Conservation (phyloP, 1,140 invertebrate species). For the Eciton burchellii region DNA sequence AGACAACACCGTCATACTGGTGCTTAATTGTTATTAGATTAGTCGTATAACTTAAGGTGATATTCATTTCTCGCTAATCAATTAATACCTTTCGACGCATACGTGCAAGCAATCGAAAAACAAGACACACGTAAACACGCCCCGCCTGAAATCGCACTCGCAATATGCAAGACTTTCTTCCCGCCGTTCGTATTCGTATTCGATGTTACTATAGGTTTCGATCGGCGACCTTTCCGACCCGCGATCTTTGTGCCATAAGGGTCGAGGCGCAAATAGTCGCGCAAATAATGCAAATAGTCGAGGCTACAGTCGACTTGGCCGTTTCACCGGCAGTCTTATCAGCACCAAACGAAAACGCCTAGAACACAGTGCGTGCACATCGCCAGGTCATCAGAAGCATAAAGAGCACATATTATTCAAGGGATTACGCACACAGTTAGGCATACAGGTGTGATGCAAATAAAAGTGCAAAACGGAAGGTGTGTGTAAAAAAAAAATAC, state of each 20-base stretch:
- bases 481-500: constrained; percentile 65
- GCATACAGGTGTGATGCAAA: neutral
- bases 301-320: constrained; percentile 40
- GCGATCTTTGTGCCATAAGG: constrained; percentile 43
- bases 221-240: constrained; percentile 40
- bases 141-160: constrained; percentile 12
- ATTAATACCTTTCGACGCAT: constrained; percentile 46
- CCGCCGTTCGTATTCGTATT: constrained; percentile 10
- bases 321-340: constrained; percentile 42
- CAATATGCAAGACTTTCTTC: constrained; percentile 8
- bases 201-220: constrained; percentile 45
- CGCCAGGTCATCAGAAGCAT: constrained; percentile 27
- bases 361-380: constrained; percentile 51
- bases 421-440: constrained; percentile 13
- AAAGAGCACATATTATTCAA: constrained; percentile 8
- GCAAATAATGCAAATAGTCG: constrained; percentile 48
- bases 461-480: constrained; percentile 59
- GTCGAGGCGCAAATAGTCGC: constrained; percentile 32
- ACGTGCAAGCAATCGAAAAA: constrained; percentile 50
- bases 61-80: constrained; percentile 62
- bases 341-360: constrained; percentile 53
- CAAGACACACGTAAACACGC: constrained; percentile 16
- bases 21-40: constrained; percentile 78
- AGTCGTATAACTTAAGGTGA: constrained; percentile 67
- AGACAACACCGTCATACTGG: constrained; percentile 79